Evolutionary conservation across 92 coral and sea anemone genomes (phyloP).

Genomic region (Siderastrea siderea): DNA sequence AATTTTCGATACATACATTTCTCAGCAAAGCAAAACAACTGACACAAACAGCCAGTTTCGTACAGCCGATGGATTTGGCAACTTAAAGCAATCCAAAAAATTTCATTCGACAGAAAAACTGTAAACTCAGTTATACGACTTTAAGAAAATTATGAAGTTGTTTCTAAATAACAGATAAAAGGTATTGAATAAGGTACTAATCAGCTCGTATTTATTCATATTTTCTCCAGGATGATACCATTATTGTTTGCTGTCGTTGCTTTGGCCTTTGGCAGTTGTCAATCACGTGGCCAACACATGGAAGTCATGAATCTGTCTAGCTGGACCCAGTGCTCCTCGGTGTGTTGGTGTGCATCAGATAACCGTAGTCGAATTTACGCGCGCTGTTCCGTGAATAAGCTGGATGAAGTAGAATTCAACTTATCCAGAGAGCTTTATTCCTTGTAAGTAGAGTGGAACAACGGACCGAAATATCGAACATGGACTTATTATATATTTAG

Average conservation of each 20-base stretch:
- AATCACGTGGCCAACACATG: neutral
- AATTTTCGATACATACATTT: too few relatives aligned
- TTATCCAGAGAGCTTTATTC: constrained; percentile 13
- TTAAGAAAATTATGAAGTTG: too few relatives aligned
- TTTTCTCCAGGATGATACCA: constrained; percentile 10
- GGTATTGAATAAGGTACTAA: too few relatives aligned
- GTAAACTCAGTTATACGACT: too few relatives aligned
- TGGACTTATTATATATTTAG: neutral
- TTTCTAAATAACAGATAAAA: too few relatives aligned
- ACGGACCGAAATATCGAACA: neutral
- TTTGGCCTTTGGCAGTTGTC: neutral
- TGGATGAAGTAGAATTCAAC: constrained; percentile 24
- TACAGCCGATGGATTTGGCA: too few relatives aligned
- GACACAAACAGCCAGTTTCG: too few relatives aligned
- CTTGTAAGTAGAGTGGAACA: constrained; percentile 20
- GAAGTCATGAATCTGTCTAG: constrained; percentile 7
- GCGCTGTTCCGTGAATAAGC: constrained; percentile 7
- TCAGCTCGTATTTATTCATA: too few relatives aligned
- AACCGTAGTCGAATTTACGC: constrained; percentile 3
- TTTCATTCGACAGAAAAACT: too few relatives aligned
- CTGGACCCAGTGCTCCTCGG: constrained; percentile 38
- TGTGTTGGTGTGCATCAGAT: constrained; percentile 37
- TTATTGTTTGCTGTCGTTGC: neutral
- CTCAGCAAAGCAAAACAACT: too few relatives aligned
- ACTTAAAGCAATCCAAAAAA: too few relatives aligned